Conservation (phyloP, 2,113 vertebrate species). For the Lepus americanus region DNA sequence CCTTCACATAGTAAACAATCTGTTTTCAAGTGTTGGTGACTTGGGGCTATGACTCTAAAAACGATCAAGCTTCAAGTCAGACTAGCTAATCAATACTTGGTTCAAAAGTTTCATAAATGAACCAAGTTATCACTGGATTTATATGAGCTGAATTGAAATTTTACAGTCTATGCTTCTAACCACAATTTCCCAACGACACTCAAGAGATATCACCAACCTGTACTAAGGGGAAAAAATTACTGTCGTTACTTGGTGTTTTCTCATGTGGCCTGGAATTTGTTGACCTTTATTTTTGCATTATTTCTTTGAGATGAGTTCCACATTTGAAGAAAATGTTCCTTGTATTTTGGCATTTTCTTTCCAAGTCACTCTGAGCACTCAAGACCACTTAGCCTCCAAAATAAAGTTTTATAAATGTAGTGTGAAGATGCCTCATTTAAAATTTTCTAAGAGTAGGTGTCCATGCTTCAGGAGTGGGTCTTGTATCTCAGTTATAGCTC, state of each 20-base stretch:
- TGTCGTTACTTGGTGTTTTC: not conserved
- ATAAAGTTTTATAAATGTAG: not conserved
- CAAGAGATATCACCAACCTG: not conserved
- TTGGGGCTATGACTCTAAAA: not conserved
- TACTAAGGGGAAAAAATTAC: not conserved
- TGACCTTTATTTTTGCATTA: not conserved
- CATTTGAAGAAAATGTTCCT: not conserved
- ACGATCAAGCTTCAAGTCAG: slow-evolving; percentile 37
- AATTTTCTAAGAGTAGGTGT: not conserved
- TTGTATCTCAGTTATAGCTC: not conserved
- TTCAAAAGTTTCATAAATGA: not conserved
- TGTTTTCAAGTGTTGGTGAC: not conserved
- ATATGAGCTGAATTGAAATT: not conserved
- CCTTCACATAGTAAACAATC: not conserved
- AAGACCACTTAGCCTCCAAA: not conserved
- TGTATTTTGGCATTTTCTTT: not conserved
- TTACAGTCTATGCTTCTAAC: not conserved
- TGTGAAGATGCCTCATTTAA: slow-evolving; percentile 1
- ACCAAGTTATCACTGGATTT: not conserved
- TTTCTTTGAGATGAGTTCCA: not conserved
- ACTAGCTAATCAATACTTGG: not conserved
- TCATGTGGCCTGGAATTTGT: not conserved
- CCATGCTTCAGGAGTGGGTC: not conserved
- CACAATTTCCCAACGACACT: not conserved
- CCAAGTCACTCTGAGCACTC: not conserved